Evolutionary conservation across 2,113 vertebrate species (phyloP).

Genomic region (Sardina pilchardus): DNA sequence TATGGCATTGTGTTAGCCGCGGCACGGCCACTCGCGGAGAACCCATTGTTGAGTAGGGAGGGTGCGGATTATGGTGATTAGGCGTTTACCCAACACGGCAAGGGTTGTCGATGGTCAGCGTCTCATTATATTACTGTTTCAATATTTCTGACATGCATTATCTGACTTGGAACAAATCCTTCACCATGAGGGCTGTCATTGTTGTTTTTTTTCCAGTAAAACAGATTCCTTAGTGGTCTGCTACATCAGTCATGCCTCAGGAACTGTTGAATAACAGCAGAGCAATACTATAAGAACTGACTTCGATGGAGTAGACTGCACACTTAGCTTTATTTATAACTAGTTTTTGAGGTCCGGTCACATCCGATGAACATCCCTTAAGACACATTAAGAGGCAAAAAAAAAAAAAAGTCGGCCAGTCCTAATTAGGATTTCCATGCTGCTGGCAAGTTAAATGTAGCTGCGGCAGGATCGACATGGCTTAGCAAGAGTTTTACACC

Average conservation of each 20-base stretch:
- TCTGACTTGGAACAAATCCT: not conserved
- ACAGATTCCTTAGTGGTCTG: not conserved
- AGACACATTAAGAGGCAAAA: not conserved
- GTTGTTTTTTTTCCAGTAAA: not conserved
- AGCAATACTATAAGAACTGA: not conserved
- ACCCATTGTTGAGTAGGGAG: not conserved
- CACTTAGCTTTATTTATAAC: not conserved
- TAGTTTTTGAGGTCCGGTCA: not conserved
- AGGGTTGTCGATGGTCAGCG: not conserved
- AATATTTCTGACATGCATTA: constrained; percentile 17
- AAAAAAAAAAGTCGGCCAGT: constrained; percentile 3
- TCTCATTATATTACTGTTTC: constrained; percentile 2
- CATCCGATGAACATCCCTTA: not conserved
- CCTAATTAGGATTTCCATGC: constrained; percentile 57
- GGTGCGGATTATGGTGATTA: not conserved
- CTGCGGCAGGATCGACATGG: constrained; percentile 84
- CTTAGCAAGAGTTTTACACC: constrained; percentile 87
- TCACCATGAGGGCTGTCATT: not conserved
- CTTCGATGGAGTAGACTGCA: not conserved
- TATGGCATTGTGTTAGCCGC: not conserved
- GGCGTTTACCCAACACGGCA: not conserved
- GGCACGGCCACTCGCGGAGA: not conserved
- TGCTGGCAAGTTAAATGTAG: constrained; percentile 82
- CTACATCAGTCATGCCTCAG: not conserved
- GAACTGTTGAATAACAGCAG: not conserved